Evolutionary conservation across 2,797 vertebrate species (phyloP).

Genomic region (Phoebastria nigripes): DNA sequence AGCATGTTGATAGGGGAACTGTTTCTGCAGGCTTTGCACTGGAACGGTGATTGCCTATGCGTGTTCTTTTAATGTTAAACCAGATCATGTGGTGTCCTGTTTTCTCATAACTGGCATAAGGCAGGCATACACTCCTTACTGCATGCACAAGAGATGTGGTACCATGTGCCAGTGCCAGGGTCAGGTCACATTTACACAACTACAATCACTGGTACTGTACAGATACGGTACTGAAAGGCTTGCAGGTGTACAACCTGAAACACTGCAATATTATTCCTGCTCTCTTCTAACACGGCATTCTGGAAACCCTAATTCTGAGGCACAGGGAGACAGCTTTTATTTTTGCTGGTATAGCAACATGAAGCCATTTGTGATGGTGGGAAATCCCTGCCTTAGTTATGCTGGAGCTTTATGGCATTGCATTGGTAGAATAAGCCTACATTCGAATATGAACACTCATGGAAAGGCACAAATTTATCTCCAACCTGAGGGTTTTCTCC

Average conservation of each 20-base stretch:
- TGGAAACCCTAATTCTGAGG: not conserved
- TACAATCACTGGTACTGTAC: not conserved
- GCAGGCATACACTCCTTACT: not conserved
- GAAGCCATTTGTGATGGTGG: not conserved
- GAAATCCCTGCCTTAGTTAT: not conserved
- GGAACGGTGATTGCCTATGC: accelerated
- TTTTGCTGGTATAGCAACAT: not conserved
- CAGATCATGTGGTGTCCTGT: not conserved
- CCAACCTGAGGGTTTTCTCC: not conserved
- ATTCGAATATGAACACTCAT: not conserved
- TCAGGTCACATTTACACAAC: not conserved
- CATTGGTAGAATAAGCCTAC: not conserved
- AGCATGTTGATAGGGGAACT: not conserved
- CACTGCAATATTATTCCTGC: not conserved
- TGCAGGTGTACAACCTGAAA: not conserved
- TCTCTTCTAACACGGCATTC: not conserved
- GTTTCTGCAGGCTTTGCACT: not conserved
- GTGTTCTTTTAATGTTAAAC: not conserved
- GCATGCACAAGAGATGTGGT: not conserved
- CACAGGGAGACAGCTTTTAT: not conserved
- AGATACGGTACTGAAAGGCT: not conserved
- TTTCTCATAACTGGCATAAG: not conserved
- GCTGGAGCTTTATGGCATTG: not conserved
- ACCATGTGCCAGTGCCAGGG: not conserved
- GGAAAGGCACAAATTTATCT: not conserved